These are phyloP conservation scores for Aphodius sticticus DNA, from an alignment of 2,888 invertebrate genomes.

Conservation along the genomic window DNA sequence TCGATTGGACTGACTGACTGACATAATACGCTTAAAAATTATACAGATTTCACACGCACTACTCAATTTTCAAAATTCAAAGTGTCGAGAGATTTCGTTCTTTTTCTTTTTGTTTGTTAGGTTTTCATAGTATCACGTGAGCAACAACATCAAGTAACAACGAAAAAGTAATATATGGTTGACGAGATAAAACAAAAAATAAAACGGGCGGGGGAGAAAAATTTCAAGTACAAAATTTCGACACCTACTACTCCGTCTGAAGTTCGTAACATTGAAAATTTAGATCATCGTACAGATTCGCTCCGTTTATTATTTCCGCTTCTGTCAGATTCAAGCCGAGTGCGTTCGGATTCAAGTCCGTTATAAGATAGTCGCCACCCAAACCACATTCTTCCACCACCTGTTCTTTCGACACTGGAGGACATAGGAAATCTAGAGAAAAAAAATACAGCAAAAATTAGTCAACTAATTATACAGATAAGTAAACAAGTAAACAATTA, in stretches of 20 bases:
- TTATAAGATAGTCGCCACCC: conserved; percentile 64
- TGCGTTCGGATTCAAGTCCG: conserved; percentile 63
- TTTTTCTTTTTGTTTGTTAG: not conserved
- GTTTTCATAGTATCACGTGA: not conserved
- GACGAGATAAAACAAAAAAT: not conserved
- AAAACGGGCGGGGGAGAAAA: not conserved
- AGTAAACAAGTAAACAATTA: too few relatives aligned
- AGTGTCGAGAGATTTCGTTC: not conserved
- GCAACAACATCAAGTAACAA: conserved; percentile 4
- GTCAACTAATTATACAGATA: not conserved
- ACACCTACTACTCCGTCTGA: conserved; percentile 48
- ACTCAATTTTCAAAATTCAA: not conserved
- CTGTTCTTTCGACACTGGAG: conserved; percentile 77
- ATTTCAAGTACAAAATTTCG: conserved; percentile 23
- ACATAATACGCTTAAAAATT: conserved; percentile 4
- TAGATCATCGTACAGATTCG: conserved; percentile 63
- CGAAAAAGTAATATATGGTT: not conserved
- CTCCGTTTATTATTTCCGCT: conserved; percentile 62
- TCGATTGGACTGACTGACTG: not conserved
- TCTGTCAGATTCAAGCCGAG: conserved; percentile 63
- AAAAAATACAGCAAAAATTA: conserved; percentile 14
- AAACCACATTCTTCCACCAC: conserved; percentile 81
- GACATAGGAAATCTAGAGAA: conserved; percentile 65
- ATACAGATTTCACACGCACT: not conserved
- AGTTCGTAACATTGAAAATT: conserved; percentile 65